These are phyloP conservation scores for Melanaphis sacchari DNA, from an alignment of 1,140 invertebrate species.

Conservation along the genomic window DNA sequence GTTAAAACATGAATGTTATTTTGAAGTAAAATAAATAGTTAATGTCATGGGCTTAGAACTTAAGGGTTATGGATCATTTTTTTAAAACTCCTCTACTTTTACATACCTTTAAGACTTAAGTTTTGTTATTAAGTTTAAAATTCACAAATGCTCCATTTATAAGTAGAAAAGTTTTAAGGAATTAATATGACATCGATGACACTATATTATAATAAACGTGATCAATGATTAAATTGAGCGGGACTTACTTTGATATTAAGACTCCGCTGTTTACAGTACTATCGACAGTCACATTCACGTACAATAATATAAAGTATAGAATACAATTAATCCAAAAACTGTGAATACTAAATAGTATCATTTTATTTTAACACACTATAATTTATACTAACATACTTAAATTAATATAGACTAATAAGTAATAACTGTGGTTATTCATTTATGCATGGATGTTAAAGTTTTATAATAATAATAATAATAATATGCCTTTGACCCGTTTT, in stretches of 20 bases:
- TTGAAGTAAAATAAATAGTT: neutral
- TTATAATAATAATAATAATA: neutral
- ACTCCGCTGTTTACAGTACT: too few relatives aligned
- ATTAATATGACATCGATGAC: too few relatives aligned
- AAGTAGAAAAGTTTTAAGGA: too few relatives aligned
- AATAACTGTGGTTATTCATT: too few relatives aligned
- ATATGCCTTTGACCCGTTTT: conserved; percentile 5
- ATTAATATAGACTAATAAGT: too few relatives aligned
- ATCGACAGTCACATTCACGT: too few relatives aligned
- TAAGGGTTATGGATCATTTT: neutral
- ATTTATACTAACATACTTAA: too few relatives aligned
- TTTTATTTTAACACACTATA: too few relatives aligned
- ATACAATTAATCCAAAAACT: too few relatives aligned
- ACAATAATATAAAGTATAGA: neutral
- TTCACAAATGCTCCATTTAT: neutral
- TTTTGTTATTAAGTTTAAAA: neutral
- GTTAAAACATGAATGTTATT: neutral
- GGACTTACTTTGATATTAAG: too few relatives aligned
- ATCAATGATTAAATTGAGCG: neutral
- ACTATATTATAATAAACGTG: neutral
- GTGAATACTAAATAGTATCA: too few relatives aligned
- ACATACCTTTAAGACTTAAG: neutral
- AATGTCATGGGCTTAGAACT: neutral
- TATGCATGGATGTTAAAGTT: too few relatives aligned
- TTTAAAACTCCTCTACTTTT: neutral